Percentiles rank a stretch among this genome's conserved stretches.
Conservation (phyloP, 2,113 vertebrate genomes). For the Catagonus wagneri region DNA sequence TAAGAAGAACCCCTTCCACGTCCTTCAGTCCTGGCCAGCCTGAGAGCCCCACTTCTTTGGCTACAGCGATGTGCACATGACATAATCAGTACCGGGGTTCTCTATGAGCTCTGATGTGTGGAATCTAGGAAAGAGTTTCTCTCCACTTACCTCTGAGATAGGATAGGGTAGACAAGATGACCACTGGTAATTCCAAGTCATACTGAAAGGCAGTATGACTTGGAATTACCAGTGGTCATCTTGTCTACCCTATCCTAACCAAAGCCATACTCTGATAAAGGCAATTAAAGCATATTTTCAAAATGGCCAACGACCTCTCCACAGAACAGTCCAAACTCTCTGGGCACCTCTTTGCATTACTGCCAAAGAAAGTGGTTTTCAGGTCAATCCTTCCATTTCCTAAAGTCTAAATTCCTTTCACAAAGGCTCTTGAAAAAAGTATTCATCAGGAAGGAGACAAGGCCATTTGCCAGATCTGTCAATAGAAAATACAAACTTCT, state of each 20-base stretch:
- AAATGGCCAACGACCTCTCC: neutral
- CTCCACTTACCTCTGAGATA: neutral
- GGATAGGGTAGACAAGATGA: too few species aligned
- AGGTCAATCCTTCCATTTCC: neutral
- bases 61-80: neutral
- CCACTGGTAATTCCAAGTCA: too few species aligned
- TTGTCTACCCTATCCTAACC: neutral
- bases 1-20: neutral
- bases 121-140: neutral
- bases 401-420: slow-evolving; percentile 27
- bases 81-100: neutral
- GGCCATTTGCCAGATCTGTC: neutral
- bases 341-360: neutral
- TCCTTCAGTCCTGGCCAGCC: neutral
- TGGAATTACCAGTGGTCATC: neutral
- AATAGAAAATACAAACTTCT: neutral
- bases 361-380: neutral
- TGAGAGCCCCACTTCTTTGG: neutral
- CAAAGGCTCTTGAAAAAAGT: neutral
- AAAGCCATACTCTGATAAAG: neutral
- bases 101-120: neutral
- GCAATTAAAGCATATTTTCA: neutral
- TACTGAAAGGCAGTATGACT: neutral
- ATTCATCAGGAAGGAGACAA: neutral
- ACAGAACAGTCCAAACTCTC: neutral